Conservation (phyloP, 2,888 invertebrate species). For the Gandaritis pyraliata region DNA sequence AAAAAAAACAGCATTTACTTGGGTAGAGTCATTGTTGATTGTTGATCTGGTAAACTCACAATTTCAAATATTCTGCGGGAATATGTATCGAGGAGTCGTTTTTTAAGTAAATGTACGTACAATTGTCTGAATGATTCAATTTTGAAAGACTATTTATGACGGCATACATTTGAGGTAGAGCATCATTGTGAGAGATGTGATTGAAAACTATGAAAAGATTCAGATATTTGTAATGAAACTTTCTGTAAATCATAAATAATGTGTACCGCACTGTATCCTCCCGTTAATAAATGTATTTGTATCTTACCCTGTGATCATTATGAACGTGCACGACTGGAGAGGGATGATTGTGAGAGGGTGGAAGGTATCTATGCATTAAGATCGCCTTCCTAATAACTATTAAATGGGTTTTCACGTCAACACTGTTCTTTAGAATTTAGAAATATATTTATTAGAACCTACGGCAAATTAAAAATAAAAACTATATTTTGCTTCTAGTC, state of each 20-base stretch:
- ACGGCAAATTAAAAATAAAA: conserved; percentile 26
- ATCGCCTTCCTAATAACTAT: conserved; percentile 27
- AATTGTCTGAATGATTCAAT: conserved; percentile 7
- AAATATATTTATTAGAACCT: conserved; percentile 26
- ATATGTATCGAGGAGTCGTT: conserved; percentile 9
- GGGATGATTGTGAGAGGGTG: conserved; percentile 11
- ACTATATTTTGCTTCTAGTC: conserved; percentile 37
- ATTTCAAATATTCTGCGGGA: conserved; percentile 12
- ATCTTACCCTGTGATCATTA: neutral
- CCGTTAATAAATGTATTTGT: neutral
- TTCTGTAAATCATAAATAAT: conserved; percentile 15
- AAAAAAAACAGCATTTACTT: conserved; percentile 11
- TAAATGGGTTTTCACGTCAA: conserved; percentile 25
- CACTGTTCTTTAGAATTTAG: conserved; percentile 27
- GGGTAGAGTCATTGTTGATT: conserved; percentile 6
- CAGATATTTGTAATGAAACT: conserved; percentile 19
- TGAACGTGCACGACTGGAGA: conserved; percentile 11
- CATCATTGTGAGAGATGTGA: conserved; percentile 10
- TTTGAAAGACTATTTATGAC: conserved; percentile 15
- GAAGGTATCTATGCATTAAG: conserved; percentile 24
- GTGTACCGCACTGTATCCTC: conserved; percentile 8
- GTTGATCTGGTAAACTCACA: neutral
- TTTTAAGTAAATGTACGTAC: conserved; percentile 3
- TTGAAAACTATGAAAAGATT: conserved; percentile 12
- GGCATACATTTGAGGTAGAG: conserved; percentile 11